Percentiles rank a stretch among this genome's conserved stretches.
phyloP scores from a whole-genome alignment of 1,140 invertebrate species.

The Phthorimaea operculella region DNA sequence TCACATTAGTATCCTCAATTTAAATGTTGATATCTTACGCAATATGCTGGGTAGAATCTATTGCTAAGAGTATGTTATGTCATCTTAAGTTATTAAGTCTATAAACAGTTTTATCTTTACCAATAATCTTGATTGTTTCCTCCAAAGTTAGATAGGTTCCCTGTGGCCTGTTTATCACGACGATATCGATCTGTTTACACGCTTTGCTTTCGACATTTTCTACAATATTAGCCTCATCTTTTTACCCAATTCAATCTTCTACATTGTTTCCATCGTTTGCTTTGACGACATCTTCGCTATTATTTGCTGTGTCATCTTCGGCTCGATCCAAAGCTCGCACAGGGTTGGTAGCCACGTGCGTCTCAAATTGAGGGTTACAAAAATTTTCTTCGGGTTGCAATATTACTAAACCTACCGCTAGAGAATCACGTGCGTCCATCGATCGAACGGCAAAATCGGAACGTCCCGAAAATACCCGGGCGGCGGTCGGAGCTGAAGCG shows the following conservation, averaged over 20 bases:
- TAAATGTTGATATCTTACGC: background rate
- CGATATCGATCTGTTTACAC: slow-evolving; percentile 59
- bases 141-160: background rate
- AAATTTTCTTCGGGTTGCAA: too few species aligned
- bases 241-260: background rate
- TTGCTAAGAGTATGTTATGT: too few species aligned
- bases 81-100: background rate
- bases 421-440: slow-evolving; percentile 41
- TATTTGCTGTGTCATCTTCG: too few species aligned
- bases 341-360: too few species aligned
- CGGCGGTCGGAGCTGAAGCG: slow-evolving; percentile 55
- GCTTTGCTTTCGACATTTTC: slow-evolving; percentile 32
- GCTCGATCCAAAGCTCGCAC: too few species aligned
- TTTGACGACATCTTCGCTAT: too few species aligned
- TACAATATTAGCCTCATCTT: slow-evolving; percentile 6
- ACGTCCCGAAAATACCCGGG: slow-evolving; percentile 63
- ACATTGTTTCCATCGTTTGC: background rate
- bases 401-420: slow-evolving; percentile 10
- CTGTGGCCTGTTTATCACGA: slow-evolving; percentile 23
- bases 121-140: background rate
- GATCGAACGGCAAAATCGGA: slow-evolving; percentile 35
- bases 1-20: too few species aligned
- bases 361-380: too few species aligned
- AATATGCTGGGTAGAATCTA: background rate
- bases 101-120: background rate